phyloP scores from a whole-genome alignment of 2,888 invertebrate genomes.

The Onchidella celtica region DNA sequence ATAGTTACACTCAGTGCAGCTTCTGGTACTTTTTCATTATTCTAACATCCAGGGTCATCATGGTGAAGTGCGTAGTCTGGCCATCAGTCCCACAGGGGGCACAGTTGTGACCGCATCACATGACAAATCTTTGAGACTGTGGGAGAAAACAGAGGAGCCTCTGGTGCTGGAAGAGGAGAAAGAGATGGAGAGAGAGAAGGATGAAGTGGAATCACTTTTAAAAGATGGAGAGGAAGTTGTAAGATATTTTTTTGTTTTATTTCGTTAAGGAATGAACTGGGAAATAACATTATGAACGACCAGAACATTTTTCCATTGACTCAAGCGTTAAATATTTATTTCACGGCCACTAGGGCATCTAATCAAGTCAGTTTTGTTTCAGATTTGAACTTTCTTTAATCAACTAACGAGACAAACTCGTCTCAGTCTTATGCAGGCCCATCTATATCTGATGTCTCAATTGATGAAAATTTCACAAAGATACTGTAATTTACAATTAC shows the following conservation, averaged over 20 bases:
- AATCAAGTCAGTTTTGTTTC: no score
- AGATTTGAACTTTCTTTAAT: no score
- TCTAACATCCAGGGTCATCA: conserved; percentile 86
- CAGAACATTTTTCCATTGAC: background rate
- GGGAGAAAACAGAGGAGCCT: conserved; percentile 91
- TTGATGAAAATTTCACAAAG: no score
- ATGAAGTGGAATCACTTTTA: conserved; percentile 31
- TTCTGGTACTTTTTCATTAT: background rate
- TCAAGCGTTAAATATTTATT: background rate
- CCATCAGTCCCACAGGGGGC: conserved; percentile 90
- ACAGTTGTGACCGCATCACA: conserved; percentile 89
- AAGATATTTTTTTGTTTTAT: background rate
- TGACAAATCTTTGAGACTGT: conserved; percentile 92
- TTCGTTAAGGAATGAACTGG: no score
- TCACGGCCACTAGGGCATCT: no score
- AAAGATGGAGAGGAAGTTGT: conserved; percentile 43
- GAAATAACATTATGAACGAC: no score
- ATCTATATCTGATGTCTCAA: no score
- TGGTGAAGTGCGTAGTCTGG: conserved; percentile 88
- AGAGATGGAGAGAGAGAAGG: conserved; percentile 83
- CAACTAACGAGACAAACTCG: no score
- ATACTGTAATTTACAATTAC: no score
- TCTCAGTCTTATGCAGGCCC: no score
- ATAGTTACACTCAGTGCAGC: no score
- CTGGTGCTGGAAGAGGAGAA: conserved; percentile 95